Base-by-base conservation (phyloP, 2,797 vertebrate species). In the Bradypodion pumilum region DNA sequence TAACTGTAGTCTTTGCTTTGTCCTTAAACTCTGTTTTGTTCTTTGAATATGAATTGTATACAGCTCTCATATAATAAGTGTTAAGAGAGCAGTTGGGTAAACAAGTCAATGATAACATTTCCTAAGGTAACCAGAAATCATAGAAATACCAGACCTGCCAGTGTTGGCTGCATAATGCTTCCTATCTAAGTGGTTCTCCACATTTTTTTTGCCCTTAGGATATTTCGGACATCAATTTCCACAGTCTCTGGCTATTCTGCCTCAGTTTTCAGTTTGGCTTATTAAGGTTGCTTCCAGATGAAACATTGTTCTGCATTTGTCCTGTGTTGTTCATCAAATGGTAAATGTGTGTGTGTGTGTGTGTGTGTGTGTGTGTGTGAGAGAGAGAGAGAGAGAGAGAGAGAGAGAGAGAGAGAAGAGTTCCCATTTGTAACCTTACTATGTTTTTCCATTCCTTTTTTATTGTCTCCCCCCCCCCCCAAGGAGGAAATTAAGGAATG, bases 71-170 rank as follows among this genome's bases (percentile, higher is more conserved):
- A 32, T 46, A 44, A 44, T 42, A 74, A 59, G 19, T 46, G 49
- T 85, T 76, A 77, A 42, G 52, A 85, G 27, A 60, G 37, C 16
- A 46, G 56, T 16, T 60, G 7, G 40, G 56, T 78, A 82, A 66
- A 66, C 16, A 56, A 56, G 1, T 42, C 23, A n/a, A 40, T 40
- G 25, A 6, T 75, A 81, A 9, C 2, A n/a, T 13, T 83, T 19
- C 68, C 52, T 32, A 75, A 76, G 42, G 37, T 69, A 19, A 16
- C 23, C 5, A 59, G 25, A 69, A 60, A 40, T 83, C 44, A 49
- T 73, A 76, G 49, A 82, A 70, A 60, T 78, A 44, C n/a, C 42
- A 70, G 60, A 62, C 65, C 5, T 46, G 44, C 1, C 2, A 15
- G 16, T 78, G 27, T 56, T 32, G 56, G 25, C 19, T 16, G 25